Conservation (phyloP, 2,888 invertebrate genomes). For the Scelioninae gen. 1 region DNA sequence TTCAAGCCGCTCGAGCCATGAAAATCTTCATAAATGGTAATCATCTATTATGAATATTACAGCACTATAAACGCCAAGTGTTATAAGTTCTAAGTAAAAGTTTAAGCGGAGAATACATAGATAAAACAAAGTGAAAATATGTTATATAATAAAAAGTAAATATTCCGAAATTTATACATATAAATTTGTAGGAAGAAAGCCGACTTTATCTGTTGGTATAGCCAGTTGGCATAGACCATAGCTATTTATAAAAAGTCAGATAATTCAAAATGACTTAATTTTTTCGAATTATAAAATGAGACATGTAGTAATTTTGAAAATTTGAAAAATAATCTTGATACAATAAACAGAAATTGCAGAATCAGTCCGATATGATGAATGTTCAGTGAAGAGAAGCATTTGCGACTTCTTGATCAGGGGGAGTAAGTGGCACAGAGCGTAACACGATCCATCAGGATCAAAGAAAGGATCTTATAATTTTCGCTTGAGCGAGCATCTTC, state of each 20-base stretch:
- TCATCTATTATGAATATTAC: conserved; percentile 38
- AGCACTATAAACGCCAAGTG: background rate
- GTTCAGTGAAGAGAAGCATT: conserved; percentile 41
- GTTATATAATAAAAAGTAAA: conserved; percentile 54
- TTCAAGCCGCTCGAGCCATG: background rate
- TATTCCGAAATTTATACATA: conserved; percentile 70
- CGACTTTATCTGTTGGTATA: background rate
- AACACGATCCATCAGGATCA: conserved; percentile 72
- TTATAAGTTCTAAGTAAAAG: conserved; percentile 13
- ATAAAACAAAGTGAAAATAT: conserved; percentile 8
- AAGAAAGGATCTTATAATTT: conserved; percentile 77
- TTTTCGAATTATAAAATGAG: no score
- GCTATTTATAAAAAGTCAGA: no score
- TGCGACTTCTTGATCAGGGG: conserved; percentile 48
- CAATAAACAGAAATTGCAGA: conserved; percentile 42
- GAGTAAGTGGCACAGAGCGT: conserved; percentile 57
- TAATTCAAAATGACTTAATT: no score
- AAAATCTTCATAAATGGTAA: conserved; percentile 41
- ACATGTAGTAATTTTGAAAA: no score
- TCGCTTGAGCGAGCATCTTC: conserved; percentile 73
- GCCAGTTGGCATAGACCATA: no score
- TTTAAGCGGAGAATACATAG: background rate
- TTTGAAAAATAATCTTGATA: background rate
- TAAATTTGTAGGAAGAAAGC: conserved; percentile 30
- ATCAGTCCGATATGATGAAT: conserved; percentile 47